Percentiles rank a stretch among this genome's conserved stretches.
phyloP scores from a whole-genome alignment of 2,797 vertebrate genomes.

The Enteromius thamalakanensis region DNA sequence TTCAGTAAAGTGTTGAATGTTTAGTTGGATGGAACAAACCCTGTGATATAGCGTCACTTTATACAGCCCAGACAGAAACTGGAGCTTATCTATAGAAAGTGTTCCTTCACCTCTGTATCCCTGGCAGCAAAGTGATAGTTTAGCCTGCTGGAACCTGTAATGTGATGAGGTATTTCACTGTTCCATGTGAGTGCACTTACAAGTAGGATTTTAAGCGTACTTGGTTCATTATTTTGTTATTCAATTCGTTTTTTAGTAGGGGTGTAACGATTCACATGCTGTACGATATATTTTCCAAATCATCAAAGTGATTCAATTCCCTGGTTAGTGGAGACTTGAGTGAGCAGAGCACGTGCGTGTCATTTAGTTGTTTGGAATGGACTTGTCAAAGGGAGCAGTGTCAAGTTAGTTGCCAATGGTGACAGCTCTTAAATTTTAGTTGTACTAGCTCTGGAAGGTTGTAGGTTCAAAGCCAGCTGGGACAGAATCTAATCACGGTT shows the following conservation, averaged over 20 bases:
- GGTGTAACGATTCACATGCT: too few relatives aligned
- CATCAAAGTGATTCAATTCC: too few relatives aligned
- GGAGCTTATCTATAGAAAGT: conserved; percentile 61
- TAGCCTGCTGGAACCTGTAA: conserved; percentile 54
- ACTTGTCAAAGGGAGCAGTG: too few relatives aligned
- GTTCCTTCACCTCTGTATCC: conserved; percentile 58
- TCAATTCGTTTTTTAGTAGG: not conserved
- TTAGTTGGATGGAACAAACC: conserved; percentile 64
- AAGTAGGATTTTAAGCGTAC: not conserved
- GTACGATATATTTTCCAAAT: too few relatives aligned
- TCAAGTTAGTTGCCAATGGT: not conserved
- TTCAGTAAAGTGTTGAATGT: conserved; percentile 64
- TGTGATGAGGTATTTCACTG: conserved; percentile 19
- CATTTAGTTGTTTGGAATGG: too few relatives aligned
- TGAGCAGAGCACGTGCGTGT: too few relatives aligned
- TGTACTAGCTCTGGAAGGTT: not conserved
- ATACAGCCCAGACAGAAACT: conserved; percentile 59
- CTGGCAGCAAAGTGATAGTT: conserved; percentile 50
- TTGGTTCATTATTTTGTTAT: not conserved
- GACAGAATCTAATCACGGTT: not conserved
- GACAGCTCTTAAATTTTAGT: not conserved
- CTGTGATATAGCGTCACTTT: conserved; percentile 55
- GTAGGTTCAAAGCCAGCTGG: not conserved
- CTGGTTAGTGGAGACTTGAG: too few relatives aligned
- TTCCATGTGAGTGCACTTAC: not conserved